Evolutionary conservation across 2,797 vertebrate genomes (phyloP).

Genomic region (Todus mexicanus): DNA sequence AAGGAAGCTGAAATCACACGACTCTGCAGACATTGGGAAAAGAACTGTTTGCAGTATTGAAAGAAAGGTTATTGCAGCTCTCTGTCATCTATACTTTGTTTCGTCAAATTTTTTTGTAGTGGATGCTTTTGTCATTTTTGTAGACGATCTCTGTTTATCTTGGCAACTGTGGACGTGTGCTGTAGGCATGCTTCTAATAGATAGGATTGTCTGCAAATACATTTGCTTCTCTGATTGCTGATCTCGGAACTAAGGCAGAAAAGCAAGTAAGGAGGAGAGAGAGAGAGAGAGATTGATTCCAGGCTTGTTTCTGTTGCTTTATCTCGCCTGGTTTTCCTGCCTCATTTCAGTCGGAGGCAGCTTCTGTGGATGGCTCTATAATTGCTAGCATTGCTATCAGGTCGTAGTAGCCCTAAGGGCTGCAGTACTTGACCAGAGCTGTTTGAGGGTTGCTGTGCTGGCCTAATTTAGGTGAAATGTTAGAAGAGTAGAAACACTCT

Average conservation of each 20-base stretch:
- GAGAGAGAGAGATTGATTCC: background rate
- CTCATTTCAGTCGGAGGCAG: background rate
- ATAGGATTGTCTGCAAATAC: background rate
- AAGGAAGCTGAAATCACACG: conserved; percentile 18
- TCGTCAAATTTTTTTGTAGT: background rate
- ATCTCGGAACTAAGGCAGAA: conserved; percentile 2
- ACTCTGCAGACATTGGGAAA: background rate
- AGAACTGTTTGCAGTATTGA: background rate
- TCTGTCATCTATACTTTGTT: background rate
- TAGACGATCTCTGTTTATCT: background rate
- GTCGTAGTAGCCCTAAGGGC: conserved; percentile 1
- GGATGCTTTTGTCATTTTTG: background rate
- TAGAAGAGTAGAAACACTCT: background rate
- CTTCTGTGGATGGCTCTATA: conserved; percentile 25
- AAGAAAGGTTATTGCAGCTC: background rate
- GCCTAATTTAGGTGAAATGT: conserved; percentile 46
- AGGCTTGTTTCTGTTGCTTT: background rate
- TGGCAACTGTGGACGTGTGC: background rate
- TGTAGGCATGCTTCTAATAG: background rate
- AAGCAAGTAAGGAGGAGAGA: background rate
- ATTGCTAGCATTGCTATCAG: conserved; percentile 27
- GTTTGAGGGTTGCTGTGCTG: conserved; percentile 3
- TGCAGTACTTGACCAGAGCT: conserved; percentile 27
- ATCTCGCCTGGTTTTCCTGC: conserved; percentile 4
- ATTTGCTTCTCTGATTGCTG: background rate